phyloP scores from a whole-genome alignment of 1,140 invertebrate genomes.

The Caenorhabditis remanei region DNA sequence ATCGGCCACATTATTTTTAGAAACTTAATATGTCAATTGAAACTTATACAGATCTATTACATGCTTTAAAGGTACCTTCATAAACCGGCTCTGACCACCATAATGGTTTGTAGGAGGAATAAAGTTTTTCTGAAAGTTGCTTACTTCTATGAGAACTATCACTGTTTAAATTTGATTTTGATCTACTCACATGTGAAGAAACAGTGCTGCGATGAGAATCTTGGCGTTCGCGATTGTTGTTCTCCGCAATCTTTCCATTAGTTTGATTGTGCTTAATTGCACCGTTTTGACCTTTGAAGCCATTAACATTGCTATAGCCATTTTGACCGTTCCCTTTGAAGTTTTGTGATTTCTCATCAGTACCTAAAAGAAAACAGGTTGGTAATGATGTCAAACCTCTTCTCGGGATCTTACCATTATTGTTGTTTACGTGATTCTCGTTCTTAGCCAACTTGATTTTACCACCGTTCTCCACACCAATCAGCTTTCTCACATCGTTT shows the following conservation, averaged over 20 bases:
- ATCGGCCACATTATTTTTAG: no score
- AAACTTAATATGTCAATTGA: no score
- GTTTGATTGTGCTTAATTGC: not conserved
- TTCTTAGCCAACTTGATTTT: not conserved
- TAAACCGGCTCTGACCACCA: not conserved
- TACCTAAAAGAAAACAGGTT: not conserved
- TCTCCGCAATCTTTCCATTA: conserved; percentile 4
- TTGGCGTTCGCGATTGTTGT: not conserved
- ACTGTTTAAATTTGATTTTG: no score
- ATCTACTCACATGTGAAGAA: conserved; percentile 15
- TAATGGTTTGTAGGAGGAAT: not conserved
- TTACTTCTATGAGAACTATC: no score
- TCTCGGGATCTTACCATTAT: no score
- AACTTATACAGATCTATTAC: not conserved
- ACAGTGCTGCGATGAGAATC: conserved; percentile 44
- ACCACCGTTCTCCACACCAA: not conserved
- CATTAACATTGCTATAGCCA: not conserved
- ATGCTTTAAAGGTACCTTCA: conserved; percentile 2
- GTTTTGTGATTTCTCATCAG: not conserved
- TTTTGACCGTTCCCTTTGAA: not conserved
- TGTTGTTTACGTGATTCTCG: conserved; percentile 3
- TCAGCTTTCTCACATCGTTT: conserved; percentile 46
- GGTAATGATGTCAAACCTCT: not conserved
- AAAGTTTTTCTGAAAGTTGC: not conserved
- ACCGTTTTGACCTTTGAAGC: conserved; percentile 5